Conservation (phyloP, 2,113 vertebrate species). For the Hyperopisus bebe region DNA sequence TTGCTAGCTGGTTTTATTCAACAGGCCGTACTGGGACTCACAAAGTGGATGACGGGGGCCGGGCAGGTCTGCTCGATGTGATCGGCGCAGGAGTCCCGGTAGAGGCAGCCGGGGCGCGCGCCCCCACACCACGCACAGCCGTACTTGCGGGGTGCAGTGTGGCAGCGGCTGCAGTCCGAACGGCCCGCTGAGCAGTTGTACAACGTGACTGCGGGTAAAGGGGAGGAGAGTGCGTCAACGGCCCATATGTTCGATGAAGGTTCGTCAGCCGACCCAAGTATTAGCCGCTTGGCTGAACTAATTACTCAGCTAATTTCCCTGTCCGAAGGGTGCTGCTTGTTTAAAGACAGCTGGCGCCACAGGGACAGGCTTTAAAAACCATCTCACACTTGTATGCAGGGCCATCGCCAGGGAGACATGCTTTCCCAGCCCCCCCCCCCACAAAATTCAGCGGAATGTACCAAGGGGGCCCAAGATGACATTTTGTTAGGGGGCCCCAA, state of each 20-base stretch:
- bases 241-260: background rate
- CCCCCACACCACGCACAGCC: conserved; percentile 89
- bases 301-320: background rate
- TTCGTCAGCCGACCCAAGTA: background rate
- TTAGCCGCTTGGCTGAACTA: background rate
- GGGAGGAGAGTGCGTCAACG: background rate
- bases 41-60: conserved; percentile 80
- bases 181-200: conserved; percentile 92
- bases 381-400: background rate
- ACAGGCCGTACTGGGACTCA: conserved; percentile 51
- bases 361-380: background rate
- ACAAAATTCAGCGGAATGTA: background rate
- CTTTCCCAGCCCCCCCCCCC: background rate
- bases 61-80: conserved; percentile 77
- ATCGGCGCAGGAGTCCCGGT: conserved; percentile 70
- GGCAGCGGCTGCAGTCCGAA: conserved; percentile 88
- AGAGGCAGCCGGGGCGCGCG: conserved; percentile 67
- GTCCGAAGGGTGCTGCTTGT: background rate
- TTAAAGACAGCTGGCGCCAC: background rate
- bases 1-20: background rate
- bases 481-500: background rate
- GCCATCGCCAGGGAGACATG: background rate
- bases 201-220: conserved; percentile 69
- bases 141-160: conserved; percentile 75
- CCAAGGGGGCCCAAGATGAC: background rate